Evolutionary conservation across 2,888 invertebrate species (phyloP).

Genomic region (Rhingia campestris): DNA sequence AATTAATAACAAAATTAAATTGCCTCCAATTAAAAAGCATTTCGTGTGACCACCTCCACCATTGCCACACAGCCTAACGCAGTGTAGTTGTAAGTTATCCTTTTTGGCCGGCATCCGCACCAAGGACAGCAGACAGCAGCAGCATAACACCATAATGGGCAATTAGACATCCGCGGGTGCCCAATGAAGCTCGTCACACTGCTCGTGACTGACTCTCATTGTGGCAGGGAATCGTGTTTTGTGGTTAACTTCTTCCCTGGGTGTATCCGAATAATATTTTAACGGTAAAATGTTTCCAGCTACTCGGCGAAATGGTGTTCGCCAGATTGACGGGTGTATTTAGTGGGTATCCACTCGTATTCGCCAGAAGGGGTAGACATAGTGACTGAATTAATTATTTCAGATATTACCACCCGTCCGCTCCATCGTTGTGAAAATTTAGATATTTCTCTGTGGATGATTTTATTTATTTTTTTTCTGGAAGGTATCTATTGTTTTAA

Average conservation of each 20-base stretch:
- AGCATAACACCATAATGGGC: slow-evolving; percentile 70
- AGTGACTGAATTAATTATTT: slow-evolving; percentile 70
- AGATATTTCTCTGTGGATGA: slow-evolving; percentile 33
- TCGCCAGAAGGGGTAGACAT: slow-evolving; percentile 22
- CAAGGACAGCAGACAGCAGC: slow-evolving; percentile 8
- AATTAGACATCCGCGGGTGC: slow-evolving; percentile 70
- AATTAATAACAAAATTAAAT: slow-evolving; percentile 74
- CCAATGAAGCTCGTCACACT: slow-evolving; percentile 72
- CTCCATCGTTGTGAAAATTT: slow-evolving; percentile 14
- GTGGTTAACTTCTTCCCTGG: slow-evolving; percentile 57
- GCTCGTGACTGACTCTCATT: slow-evolving; percentile 40
- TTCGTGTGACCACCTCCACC: slow-evolving; percentile 56
- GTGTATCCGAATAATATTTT: slow-evolving; percentile 28
- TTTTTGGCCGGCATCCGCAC: slow-evolving; percentile 9
- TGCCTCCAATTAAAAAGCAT: slow-evolving; percentile 72
- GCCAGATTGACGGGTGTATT: slow-evolving; percentile 68
- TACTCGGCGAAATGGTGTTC: slow-evolving; percentile 50
- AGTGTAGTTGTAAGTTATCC: slow-evolving; percentile 43
- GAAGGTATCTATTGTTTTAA: slow-evolving; percentile 47
- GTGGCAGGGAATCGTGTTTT: slow-evolving; percentile 71
- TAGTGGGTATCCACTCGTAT: slow-evolving; percentile 15
- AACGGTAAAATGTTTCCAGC: slow-evolving; percentile 53
- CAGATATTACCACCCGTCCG: slow-evolving; percentile 17
- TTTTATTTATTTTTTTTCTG: not conserved
- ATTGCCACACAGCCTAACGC: not conserved